Percentiles rank a stretch among this genome's conserved stretches.
Evolutionary conservation across 2,113 vertebrate genomes (phyloP).

Genomic region (Catagonus wagneri): DNA sequence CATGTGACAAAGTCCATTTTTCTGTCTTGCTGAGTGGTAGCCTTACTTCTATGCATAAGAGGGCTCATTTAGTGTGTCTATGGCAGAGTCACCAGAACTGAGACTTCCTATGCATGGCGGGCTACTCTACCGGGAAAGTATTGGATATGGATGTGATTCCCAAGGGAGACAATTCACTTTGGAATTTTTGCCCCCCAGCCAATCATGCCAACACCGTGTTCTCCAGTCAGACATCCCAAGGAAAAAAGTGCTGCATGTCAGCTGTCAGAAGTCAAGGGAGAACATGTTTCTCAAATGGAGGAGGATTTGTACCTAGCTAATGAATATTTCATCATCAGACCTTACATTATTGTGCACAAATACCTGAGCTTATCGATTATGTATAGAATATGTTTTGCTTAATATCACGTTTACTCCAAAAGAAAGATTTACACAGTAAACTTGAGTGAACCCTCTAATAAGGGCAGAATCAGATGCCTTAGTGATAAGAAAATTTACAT

Average conservation of each 20-base stretch:
- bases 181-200: neutral
- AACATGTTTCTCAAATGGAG: constrained; percentile 10
- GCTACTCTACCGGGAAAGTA: constrained; percentile 45
- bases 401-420: constrained; percentile 20
- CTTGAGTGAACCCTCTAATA: constrained; percentile 44
- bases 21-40: neutral
- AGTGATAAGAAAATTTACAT: constrained; percentile 58
- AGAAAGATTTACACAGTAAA: constrained; percentile 40
- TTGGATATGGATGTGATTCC: neutral
- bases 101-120: neutral
- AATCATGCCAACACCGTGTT: neutral
- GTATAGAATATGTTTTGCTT: constrained; percentile 37
- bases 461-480: neutral
- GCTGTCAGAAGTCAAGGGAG: constrained; percentile 8
- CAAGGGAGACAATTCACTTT: neutral
- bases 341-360: constrained; percentile 18
- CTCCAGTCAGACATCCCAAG: neutral
- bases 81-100: neutral
- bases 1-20: neutral
- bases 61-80: neutral
- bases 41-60: neutral
- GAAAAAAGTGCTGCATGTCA: neutral
- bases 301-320: constrained; percentile 27
- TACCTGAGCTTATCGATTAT: constrained; percentile 23
- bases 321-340: constrained; percentile 41